phyloP scores from a whole-genome alignment of 2,888 invertebrate genomes.

The Netelia inedita region DNA sequence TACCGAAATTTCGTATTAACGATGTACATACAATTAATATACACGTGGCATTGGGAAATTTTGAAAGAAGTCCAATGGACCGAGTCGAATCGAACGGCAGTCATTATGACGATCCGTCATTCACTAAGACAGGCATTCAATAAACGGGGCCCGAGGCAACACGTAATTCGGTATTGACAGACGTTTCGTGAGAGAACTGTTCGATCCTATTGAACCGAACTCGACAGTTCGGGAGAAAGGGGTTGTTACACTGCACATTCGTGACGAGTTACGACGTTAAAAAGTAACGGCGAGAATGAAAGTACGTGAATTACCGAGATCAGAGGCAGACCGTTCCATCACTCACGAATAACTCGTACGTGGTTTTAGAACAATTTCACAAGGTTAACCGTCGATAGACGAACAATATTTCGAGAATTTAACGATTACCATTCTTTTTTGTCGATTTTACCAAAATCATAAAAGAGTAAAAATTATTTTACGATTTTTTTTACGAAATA shows the following conservation, averaged over 20 bases:
- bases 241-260: conserved; percentile 38
- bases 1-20: not conserved
- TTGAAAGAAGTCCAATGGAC: not conserved
- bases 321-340: not conserved
- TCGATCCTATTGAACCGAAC: conserved; percentile 3
- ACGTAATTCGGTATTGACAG: conserved; percentile 48
- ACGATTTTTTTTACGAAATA: no score
- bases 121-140: conserved; percentile 32
- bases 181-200: conserved; percentile 24
- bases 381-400: not conserved
- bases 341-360: conserved; percentile 14
- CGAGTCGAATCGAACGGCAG: no score
- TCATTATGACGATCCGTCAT: conserved; percentile 9
- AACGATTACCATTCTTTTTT: no score
- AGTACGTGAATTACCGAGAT: conserved; percentile 24
- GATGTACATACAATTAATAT: not conserved
- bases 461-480: no score
- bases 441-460: no score
- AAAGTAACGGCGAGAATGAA: conserved; percentile 39
- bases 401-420: not conserved
- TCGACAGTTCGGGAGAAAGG: conserved; percentile 23
- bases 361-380: not conserved
- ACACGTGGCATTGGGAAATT: not conserved
- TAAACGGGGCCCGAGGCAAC: conserved; percentile 11
- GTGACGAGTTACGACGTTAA: conserved; percentile 20